phyloP scores from a whole-genome alignment of 1,140 invertebrate genomes.

The Brachionus angularis region DNA sequence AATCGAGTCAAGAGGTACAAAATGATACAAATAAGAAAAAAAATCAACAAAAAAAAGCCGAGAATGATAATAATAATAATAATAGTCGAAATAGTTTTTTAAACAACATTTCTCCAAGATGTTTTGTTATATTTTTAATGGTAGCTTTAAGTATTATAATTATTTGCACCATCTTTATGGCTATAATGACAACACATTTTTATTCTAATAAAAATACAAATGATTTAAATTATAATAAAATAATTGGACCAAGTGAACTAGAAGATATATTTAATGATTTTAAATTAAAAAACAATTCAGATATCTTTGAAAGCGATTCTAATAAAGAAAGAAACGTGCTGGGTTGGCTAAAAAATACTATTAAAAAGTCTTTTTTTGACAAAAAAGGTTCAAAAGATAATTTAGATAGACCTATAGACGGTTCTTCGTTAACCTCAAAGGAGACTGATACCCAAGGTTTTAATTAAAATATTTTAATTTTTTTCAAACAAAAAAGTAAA shows the following conservation, averaged over 20 bases:
- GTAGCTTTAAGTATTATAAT: constrained; percentile 1
- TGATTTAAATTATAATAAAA: too few relatives aligned
- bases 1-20: too few relatives aligned
- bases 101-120: too few relatives aligned
- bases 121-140: constrained; percentile 4
- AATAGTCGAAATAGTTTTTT: too few relatives aligned
- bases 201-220: too few relatives aligned
- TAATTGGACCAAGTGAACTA: constrained; percentile 11
- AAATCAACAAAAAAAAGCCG: not conserved
- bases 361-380: not conserved
- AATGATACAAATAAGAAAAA: too few relatives aligned
- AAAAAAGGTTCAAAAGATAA: not conserved
- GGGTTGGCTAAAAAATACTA: constrained; percentile 26
- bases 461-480: too few relatives aligned
- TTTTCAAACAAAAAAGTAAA: not conserved
- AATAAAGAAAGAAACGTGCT: constrained; percentile 23
- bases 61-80: too few relatives aligned
- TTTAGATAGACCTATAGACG: too few relatives aligned
- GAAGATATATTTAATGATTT: not conserved
- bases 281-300: constrained; percentile 4
- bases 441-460: too few relatives aligned
- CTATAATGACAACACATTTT: constrained; percentile 12
- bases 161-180: constrained; percentile 7
- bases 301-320: not conserved
- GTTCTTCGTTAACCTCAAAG: too few relatives aligned